Conservation (phyloP, 2,888 invertebrate genomes). For the Euclidia mi region DNA sequence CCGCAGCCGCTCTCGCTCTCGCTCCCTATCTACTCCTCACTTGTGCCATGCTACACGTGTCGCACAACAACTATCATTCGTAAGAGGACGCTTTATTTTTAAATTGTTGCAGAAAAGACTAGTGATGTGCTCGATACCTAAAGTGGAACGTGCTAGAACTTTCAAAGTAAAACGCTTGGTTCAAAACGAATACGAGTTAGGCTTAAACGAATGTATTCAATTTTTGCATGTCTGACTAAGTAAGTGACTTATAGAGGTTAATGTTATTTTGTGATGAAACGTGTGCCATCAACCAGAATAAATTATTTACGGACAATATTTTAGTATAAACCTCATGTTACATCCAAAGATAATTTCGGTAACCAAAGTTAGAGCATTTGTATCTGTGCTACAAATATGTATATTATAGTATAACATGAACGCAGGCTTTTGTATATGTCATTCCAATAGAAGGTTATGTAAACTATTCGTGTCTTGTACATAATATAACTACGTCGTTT, state of each 20-base stretch:
- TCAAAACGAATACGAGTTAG: constrained; percentile 29
- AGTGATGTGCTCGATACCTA: constrained; percentile 36
- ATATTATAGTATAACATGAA: constrained; percentile 31
- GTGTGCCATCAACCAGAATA: constrained; percentile 59
- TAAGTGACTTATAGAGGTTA: constrained; percentile 16
- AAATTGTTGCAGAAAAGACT: constrained; percentile 23
- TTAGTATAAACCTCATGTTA: constrained; percentile 57
- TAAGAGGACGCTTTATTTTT: constrained; percentile 35
- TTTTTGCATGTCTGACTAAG: constrained; percentile 37
- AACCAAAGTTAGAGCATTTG: constrained; percentile 63
- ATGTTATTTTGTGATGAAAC: constrained; percentile 51
- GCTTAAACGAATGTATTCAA: constrained; percentile 46
- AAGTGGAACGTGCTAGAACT: constrained; percentile 53
- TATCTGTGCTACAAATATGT: constrained; percentile 23
- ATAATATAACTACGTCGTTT: constrained; percentile 37
- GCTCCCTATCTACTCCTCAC: constrained; percentile 55
- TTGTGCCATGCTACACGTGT: constrained; percentile 53
- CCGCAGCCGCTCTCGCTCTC: constrained; percentile 52
- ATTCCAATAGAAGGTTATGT: constrained; percentile 49
- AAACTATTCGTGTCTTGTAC: constrained; percentile 37
- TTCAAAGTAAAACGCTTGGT: constrained; percentile 46
- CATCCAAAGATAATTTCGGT: constrained; percentile 63
- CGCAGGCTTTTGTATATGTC: constrained; percentile 30
- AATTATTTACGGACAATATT: constrained; percentile 36
- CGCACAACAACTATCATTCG: constrained; percentile 47